Evolutionary conservation across 2,888 invertebrate genomes (phyloP).

Genomic region (Morpho helenor): DNA sequence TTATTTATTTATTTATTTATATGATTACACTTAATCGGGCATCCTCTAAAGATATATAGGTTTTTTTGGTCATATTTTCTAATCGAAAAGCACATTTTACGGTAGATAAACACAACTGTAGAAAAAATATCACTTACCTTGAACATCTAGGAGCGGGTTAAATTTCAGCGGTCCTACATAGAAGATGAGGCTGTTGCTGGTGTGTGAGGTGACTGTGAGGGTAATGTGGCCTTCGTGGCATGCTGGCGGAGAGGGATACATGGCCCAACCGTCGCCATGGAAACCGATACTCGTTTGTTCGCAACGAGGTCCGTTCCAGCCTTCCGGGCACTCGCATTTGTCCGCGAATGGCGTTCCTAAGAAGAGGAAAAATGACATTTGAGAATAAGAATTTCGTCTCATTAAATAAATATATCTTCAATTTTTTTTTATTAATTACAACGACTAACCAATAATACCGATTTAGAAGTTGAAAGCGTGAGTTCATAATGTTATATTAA

Average conservation of each 20-base stretch:
- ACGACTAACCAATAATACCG: too few relatives aligned
- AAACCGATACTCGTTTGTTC: slow-evolving; percentile 94
- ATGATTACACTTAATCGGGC: too few relatives aligned
- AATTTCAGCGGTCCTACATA: slow-evolving; percentile 91
- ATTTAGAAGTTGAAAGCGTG: too few relatives aligned
- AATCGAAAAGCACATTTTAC: background rate
- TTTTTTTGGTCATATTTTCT: too few relatives aligned
- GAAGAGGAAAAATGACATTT: background rate
- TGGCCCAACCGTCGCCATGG: slow-evolving; percentile 94
- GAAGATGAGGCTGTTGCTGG: slow-evolving; percentile 90
- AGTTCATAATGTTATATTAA: too few relatives aligned
- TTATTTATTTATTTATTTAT: too few relatives aligned
- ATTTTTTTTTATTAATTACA: too few relatives aligned
- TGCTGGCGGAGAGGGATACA: slow-evolving; percentile 92
- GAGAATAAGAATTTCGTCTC: too few relatives aligned
- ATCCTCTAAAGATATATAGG: too few relatives aligned
- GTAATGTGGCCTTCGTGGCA: slow-evolving; percentile 91
- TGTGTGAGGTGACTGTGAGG: slow-evolving; percentile 88
- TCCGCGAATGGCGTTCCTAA: slow-evolving; percentile 78
- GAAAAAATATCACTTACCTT: slow-evolving; percentile 63
- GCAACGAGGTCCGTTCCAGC: slow-evolving; percentile 92
- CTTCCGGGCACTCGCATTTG: slow-evolving; percentile 89
- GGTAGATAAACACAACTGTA: too few relatives aligned
- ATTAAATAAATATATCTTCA: too few relatives aligned
- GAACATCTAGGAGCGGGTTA: slow-evolving; percentile 81